Evolutionary conservation across 2,113 vertebrate genomes (phyloP).

Genomic region (Spea bombifrons): DNA sequence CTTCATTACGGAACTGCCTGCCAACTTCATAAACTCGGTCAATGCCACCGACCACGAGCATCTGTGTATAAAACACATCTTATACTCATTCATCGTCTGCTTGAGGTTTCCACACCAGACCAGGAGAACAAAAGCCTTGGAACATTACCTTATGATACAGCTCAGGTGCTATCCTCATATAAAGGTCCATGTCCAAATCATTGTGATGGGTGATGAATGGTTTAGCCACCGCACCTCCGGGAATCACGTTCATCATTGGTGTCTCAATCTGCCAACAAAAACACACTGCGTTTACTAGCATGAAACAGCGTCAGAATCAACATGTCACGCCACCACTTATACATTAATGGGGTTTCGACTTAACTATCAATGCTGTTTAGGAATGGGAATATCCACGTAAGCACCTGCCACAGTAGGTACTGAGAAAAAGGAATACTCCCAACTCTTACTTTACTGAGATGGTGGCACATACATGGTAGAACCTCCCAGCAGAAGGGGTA

Average conservation of each 20-base stretch:
- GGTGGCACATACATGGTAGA: too few relatives aligned
- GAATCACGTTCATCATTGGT: slow-evolving; percentile 97
- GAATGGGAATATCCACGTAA: too few relatives aligned
- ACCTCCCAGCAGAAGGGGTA: too few relatives aligned
- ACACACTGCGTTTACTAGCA: background rate
- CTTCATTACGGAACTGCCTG: slow-evolving; percentile 96
- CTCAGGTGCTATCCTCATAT: slow-evolving; percentile 96
- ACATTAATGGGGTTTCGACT: too few relatives aligned
- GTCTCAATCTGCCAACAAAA: slow-evolving; percentile 84
- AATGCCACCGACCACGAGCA: slow-evolving; percentile 93
- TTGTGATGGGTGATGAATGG: slow-evolving; percentile 97
- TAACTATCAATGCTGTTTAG: too few relatives aligned
- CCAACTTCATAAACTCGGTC: slow-evolving; percentile 96
- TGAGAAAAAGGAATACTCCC: too few relatives aligned
- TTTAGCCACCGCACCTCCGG: slow-evolving; percentile 90
- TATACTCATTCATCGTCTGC: background rate
- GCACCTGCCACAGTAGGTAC: too few relatives aligned
- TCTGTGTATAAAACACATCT: slow-evolving; percentile 62
- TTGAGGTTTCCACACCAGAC: background rate
- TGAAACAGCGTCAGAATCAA: too few relatives aligned
- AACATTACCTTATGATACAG: slow-evolving; percentile 91
- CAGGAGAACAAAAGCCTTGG: background rate
- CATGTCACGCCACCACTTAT: too few relatives aligned
- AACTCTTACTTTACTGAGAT: too few relatives aligned
- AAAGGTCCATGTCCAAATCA: slow-evolving; percentile 96